phyloP scores from a whole-genome alignment of 1,140 invertebrate species.

The Carcinoscorpius rotundicauda region DNA sequence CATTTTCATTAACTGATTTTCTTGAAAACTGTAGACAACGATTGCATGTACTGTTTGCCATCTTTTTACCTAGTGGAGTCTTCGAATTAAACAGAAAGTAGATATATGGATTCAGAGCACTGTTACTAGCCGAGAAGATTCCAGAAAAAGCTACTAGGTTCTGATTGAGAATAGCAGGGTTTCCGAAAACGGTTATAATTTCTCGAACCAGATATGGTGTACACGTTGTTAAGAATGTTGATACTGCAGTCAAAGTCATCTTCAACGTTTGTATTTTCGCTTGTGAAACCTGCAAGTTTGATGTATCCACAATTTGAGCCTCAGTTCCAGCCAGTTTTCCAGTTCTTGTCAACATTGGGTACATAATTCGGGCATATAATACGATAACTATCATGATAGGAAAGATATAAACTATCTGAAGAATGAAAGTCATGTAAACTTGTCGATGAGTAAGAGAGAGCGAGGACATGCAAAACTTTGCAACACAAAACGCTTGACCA shows the following conservation, averaged over 20 bases:
- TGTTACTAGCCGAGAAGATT: neutral
- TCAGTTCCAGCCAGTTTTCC: neutral
- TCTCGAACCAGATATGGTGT: neutral
- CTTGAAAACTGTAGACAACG: too few species aligned
- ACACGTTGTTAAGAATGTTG: neutral
- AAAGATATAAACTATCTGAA: neutral
- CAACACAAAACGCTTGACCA: neutral
- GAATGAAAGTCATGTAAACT: neutral
- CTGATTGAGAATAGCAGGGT: neutral
- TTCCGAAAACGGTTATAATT: neutral
- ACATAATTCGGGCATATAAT: neutral
- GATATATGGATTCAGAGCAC: neutral
- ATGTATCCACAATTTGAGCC: neutral
- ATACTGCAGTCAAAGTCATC: neutral
- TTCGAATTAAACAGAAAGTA: neutral
- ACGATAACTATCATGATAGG: neutral
- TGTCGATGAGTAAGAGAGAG: neutral
- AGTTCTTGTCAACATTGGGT: neutral
- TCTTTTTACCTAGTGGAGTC: too few species aligned
- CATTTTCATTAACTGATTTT: too few species aligned
- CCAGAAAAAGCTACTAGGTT: neutral
- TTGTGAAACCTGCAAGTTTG: neutral
- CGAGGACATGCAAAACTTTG: neutral
- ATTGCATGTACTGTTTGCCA: too few species aligned
- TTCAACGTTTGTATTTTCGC: neutral